Base-by-base conservation (phyloP, 2,888 invertebrate species). In the Leptarthrus brevirostris region DNA sequence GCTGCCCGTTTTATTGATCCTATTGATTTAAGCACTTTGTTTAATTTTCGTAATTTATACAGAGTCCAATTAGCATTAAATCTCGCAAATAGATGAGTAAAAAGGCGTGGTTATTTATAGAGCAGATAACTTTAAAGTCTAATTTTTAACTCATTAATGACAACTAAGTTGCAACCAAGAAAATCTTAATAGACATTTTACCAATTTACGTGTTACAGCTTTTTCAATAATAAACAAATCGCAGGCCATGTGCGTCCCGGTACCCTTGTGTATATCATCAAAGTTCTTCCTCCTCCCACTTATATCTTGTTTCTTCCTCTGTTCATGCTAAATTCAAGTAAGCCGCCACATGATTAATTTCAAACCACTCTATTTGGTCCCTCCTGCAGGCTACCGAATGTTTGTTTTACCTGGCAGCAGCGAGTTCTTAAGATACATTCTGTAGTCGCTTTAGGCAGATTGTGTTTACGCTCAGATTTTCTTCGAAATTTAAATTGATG, bases 341-440 rank as follows among this genome's bases (percentile, higher is more conserved):
- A 18, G 40, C 58, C 58, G 58, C 58, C 58, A 61, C 34, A 61
- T 61, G 36, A 61, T 61, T 61, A 36, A 30, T 61, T 61, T 26
- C 40, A 61, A 61, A 61, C 58, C 58, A 40, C 58, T 30, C 26
- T 61, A 34, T 61, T 61, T 61, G 20, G 36, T n/a, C 20, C 36
- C 58, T 61, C 58, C 36, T 61, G 36, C 36, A 36, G 36, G 58
- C 36, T 40, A n/a, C 36, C 36, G 36, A 61, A 18, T 61, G 36
- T 61, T 61, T 61, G 36, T 36, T 61, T 61, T 36, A 61, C 58
- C 58, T 36, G 54, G 54, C 24, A 54, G 54, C 54, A 61, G 36
- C 8, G 58, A 61, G 18, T 20, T 61, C 36, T 12, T 34, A 12
- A 6, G 36, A 20, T 40, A 16, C 26, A 14, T 22, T 14, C 30